These are phyloP conservation scores for Uromys caudimaculatus DNA, from an alignment of 2,797 vertebrate genomes.

Conservation along the genomic window DNA sequence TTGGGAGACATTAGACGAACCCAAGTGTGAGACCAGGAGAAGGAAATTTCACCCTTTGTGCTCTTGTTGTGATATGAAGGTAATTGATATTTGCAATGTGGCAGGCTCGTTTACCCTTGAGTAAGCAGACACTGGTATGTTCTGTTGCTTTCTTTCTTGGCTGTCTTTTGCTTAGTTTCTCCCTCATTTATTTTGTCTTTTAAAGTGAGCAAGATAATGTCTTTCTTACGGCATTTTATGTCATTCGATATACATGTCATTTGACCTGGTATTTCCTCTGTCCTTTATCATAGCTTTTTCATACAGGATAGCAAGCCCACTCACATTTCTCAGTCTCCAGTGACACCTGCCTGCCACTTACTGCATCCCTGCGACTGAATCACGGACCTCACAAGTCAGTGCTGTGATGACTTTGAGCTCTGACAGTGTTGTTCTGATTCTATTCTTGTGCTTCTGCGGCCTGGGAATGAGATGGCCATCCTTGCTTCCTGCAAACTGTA, in stretches of 20 bases:
- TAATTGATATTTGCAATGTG: background rate
- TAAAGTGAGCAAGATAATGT: background rate
- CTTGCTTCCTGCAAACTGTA: background rate
- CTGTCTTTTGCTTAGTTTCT: background rate
- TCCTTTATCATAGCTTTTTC: background rate
- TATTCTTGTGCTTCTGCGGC: background rate
- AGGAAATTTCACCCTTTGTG: background rate
- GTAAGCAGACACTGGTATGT: background rate
- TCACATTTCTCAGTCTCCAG: background rate
- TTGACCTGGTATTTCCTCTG: background rate
- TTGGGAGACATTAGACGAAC: constrained; percentile 11
- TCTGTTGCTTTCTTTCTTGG: background rate
- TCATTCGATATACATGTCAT: too few species aligned
- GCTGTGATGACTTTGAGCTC: background rate
- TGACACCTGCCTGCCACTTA: background rate
- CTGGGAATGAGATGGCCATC: background rate
- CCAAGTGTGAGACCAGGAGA: background rate
- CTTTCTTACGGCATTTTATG: background rate
- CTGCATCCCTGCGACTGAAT: background rate
- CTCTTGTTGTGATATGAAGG: background rate
- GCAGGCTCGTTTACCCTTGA: background rate
- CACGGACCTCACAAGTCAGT: background rate
- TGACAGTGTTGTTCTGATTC: background rate
- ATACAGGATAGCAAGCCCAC: background rate
- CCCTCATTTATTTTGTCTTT: background rate